Base-by-base conservation (phyloP, 2,797 vertebrate genomes). In the Lindbergichthys nudifrons region DNA sequence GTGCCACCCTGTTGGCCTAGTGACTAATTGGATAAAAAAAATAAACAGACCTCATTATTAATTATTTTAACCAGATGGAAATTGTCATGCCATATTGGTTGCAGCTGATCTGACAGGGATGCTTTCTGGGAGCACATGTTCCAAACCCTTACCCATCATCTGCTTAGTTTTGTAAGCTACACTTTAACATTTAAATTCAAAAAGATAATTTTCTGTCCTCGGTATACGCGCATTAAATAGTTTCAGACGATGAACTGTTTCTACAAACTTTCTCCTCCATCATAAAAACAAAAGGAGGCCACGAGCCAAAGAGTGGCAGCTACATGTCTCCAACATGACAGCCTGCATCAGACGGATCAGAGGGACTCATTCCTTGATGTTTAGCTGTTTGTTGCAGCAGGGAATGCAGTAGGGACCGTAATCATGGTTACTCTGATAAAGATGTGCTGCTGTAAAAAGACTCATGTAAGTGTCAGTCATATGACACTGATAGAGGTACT, bases 331-430 rank as follows among this genome's bases (percentile, higher is more conserved):
- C 51, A 19, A 70, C 70, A 68, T 57, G 51, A 73, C 70, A 59
- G 65, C 48, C 16, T 42, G 50, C 26, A 63, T 87, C 63, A 80
- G 47, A 75, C 72, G 67, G 64, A 86, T 75, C 30, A 66, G 43
- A 81, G 42, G 61, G 47, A 43, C 60, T 83, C 43, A 52, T 74
- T 84, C 57, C n/a, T 73, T 41, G 26, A 39, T 68, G 41, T 50
- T 41, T 19, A n/a, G 48, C 69, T 39, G 48, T 41, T n/a, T 19
- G 8, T 15, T 51, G 41, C n/a, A 48, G 39, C 12, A 12, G 56
- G n/a, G 47, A 63, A 57, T 36, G 3, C 30, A 74, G 48, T 5
- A 13, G 14, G 58, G 62, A n/a, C 32, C 12, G 13, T 45, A 10
- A 52, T 53, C 15, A 56, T 54, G 15, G 3, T 18, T 36, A 32